Evolutionary conservation across 2,113 vertebrate species (phyloP).

Genomic region (Aphelocoma coerulescens): DNA sequence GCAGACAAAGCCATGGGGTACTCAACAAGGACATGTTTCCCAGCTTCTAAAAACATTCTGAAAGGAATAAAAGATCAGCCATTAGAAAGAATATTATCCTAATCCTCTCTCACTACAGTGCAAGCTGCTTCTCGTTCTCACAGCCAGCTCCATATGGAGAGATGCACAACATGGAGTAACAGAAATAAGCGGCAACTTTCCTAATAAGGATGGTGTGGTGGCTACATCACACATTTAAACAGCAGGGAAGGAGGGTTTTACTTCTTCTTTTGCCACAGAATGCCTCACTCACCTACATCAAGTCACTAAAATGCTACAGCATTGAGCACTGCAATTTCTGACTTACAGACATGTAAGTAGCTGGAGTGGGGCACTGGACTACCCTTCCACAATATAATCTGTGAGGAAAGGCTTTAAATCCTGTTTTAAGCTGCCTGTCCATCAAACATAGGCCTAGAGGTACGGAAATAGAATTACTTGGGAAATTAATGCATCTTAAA

Average conservation of each 20-base stretch:
- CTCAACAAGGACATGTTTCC: constrained; percentile 93
- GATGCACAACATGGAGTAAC: not conserved
- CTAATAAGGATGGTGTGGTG: not conserved
- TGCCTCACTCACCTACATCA: not conserved
- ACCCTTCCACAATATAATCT: not conserved
- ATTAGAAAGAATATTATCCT: not conserved
- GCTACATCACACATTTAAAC: not conserved
- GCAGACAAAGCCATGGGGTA: constrained; percentile 86
- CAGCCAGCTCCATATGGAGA: not conserved
- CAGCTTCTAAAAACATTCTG: constrained; percentile 86
- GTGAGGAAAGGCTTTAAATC: not conserved
- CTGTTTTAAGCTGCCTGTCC: not conserved
- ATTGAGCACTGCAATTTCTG: not conserved
- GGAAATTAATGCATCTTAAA: not conserved
- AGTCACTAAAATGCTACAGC: not conserved
- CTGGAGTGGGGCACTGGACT: not conserved
- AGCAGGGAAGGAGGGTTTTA: not conserved
- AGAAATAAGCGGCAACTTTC: not conserved
- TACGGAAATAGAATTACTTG: not conserved
- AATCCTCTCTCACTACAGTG: not conserved
- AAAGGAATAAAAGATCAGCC: not conserved
- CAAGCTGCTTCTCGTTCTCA: not conserved
- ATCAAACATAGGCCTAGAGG: not conserved
- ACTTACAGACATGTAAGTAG: not conserved
- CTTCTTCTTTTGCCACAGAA: not conserved